Evolutionary conservation across 2,113 vertebrate species (phyloP).

Genomic region (Festucalex cinctus): DNA sequence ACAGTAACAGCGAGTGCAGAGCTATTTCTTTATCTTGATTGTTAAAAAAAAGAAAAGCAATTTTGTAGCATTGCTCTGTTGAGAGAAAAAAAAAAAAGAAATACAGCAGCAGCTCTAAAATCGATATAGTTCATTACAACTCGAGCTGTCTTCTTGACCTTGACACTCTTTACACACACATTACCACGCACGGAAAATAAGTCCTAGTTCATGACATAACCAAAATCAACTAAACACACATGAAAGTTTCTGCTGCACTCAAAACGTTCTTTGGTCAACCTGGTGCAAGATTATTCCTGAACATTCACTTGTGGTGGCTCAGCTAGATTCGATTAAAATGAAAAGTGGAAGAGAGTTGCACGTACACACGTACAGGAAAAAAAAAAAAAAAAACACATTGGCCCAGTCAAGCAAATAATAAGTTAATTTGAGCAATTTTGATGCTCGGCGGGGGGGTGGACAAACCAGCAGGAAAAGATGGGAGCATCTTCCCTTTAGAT

Average conservation of each 20-base stretch:
- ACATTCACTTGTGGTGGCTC: constrained; percentile 62
- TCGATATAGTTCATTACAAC: constrained; percentile 81
- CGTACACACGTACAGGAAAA: constrained; percentile 46
- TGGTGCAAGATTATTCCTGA: constrained; percentile 53
- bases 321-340: constrained; percentile 70
- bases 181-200: constrained; percentile 16
- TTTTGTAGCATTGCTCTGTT: constrained; percentile 75
- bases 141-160: constrained; percentile 69
- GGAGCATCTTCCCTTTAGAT: constrained; percentile 60
- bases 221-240: constrained; percentile 21
- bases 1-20: constrained; percentile 56
- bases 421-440: constrained; percentile 82
- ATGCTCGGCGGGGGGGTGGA: constrained; percentile 70
- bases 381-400: constrained; percentile 76
- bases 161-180: constrained; percentile 33
- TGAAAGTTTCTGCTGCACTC: constrained; percentile 2
- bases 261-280: constrained; percentile 44
- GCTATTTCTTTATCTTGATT: constrained; percentile 74
- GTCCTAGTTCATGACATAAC: constrained; percentile 14
- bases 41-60: constrained; percentile 71
- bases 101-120: constrained; percentile 74
- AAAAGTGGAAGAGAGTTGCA: constrained; percentile 42
- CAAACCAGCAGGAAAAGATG: constrained; percentile 71
- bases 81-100: constrained; percentile 73
- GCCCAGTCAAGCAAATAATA: constrained; percentile 82